A percentile compares a stretch with the other conserved stretches of the same genome.
Evolutionary conservation across 2,797 vertebrate species (phyloP).

Genomic region (Tragelaphus oryx): DNA sequence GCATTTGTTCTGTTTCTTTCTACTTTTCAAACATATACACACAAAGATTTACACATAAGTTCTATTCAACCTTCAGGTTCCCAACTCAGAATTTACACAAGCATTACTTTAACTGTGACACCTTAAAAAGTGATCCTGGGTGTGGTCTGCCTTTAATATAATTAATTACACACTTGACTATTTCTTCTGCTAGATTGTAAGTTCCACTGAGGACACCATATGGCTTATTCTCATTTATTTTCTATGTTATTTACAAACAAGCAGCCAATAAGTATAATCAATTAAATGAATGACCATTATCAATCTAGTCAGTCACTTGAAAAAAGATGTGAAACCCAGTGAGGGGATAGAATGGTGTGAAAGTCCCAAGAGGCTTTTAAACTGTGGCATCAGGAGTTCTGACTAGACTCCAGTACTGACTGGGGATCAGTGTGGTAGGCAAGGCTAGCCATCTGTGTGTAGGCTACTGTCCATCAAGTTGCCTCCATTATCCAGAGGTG

Average conservation of each 20-base stretch:
- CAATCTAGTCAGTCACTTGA: neutral
- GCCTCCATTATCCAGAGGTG: neutral
- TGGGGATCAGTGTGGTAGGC: fast-evolving
- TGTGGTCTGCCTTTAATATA: neutral
- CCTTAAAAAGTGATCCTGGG: neutral
- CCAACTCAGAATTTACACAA: neutral
- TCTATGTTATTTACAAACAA: neutral
- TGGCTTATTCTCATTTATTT: neutral
- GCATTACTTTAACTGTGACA: neutral
- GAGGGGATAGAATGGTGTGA: neutral
- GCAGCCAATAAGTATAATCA: neutral
- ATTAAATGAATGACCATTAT: neutral
- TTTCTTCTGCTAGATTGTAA: neutral
- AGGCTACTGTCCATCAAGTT: neutral
- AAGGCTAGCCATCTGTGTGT: too few relatives aligned
- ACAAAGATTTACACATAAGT: neutral
- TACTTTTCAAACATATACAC: neutral
- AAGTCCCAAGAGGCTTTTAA: neutral
- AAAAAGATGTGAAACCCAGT: neutral
- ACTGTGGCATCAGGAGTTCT: neutral
- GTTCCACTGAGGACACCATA: neutral
- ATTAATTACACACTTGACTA: neutral
- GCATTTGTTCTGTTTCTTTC: neutral
- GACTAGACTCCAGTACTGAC: neutral
- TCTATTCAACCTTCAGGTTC: neutral